Evolutionary conservation across 2,888 invertebrate species (phyloP), one percentile per base, ranked within the genome.

Genomic region (Andrena minutula): DNA sequence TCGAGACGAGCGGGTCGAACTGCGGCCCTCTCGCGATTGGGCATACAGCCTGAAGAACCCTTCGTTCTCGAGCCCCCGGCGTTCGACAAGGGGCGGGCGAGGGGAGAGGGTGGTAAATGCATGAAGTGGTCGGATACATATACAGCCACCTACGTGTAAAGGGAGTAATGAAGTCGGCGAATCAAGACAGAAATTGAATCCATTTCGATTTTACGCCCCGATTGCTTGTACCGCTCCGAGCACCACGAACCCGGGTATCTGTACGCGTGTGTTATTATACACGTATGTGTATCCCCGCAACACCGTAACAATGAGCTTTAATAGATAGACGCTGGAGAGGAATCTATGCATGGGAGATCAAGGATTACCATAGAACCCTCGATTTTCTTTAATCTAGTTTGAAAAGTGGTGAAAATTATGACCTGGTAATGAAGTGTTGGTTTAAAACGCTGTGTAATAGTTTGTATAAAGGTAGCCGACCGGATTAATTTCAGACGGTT

Each of bases 151-250:
- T 81, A 79, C 26, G 79, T 80, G 76, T 68, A 69, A 75, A 72
- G 71, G 66, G 68, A 78, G 82, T 90, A 92, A 91, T 88, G 90
- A 92, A 92, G 88, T 89, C 87, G 86, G 87, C 86, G 87, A 91
- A 91, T 91, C 89, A 89, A 88, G 88, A 88, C 88, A 89, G 90
- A 90, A 92, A 92, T 92, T 90, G 90, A 91, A 89, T 92, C 89
- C 90, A 89, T 91, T 41, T 90, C 89, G 90, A 90, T 92, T 91
- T 91, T 87, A 87, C 89, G 88, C 86, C 83, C 83, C 90, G 90
- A 92, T 91, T 91, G 89, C 87, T 85, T 85, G 83, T 78, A 79
- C 79, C 76, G 71, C 69, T 78, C 71, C 35, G 32, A 66, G 58
- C 66, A 56, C 69, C 64, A n/a, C 61, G 1, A 47, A 53, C n/a